These are phyloP conservation scores for Phacellophora camtschatica DNA, from an alignment of 30 jellyfish, hydroid and myxozoan genomes.

Conservation along the genomic window DNA sequence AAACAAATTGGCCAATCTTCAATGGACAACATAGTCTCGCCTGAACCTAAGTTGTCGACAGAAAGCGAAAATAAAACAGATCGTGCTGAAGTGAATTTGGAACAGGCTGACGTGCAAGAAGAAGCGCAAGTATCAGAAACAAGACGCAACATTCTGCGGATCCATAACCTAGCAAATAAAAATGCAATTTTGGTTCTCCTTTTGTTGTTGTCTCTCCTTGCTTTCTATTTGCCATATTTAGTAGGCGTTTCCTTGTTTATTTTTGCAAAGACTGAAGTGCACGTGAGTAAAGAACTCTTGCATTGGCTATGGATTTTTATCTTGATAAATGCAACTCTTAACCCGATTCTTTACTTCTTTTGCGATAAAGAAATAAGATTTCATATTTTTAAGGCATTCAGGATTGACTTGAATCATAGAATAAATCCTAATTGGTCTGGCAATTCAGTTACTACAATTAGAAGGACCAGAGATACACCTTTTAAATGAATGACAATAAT, in stretches of 20 bases:
- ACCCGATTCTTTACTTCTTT: slow-evolving; percentile 38
- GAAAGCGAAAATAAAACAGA: background rate
- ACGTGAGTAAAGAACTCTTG: slow-evolving; percentile 22
- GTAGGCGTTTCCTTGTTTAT: slow-evolving; percentile 29
- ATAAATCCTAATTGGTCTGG: too few species aligned
- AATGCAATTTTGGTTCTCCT: slow-evolving; percentile 19
- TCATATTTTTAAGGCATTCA: slow-evolving; percentile 5
- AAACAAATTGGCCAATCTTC: background rate
- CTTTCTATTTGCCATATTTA: slow-evolving; percentile 47
- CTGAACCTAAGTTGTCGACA: background rate
- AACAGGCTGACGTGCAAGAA: background rate
- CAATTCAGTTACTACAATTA: too few species aligned
- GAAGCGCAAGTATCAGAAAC: background rate
- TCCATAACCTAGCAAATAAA: background rate
- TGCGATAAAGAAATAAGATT: slow-evolving; percentile 45
- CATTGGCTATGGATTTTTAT: slow-evolving; percentile 58
- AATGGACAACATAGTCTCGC: too few species aligned
- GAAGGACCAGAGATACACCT: too few species aligned
- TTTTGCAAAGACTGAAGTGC: slow-evolving; percentile 22
- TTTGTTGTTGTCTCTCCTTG: background rate
- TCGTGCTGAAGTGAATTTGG: background rate
- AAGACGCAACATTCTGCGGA: background rate
- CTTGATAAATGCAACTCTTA: slow-evolving; percentile 41
- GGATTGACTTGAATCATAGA: background rate
- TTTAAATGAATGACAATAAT: too few species aligned